A percentile compares a stretch with the other conserved stretches of the same genome.
Evolutionary conservation across 2,113 vertebrate species (phyloP).

Genomic region (Ursus arctos): DNA sequence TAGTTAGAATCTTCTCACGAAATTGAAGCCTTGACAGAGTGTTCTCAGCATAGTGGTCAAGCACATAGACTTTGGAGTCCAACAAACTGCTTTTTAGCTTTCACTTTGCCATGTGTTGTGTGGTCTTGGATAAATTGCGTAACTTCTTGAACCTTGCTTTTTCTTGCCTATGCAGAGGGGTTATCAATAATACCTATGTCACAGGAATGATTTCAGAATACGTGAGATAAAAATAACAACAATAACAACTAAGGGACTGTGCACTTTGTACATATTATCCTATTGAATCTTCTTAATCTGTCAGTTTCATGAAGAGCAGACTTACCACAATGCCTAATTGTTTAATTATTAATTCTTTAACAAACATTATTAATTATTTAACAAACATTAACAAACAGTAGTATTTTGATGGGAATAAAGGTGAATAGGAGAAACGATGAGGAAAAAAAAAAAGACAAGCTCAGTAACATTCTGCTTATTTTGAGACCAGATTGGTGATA

Average conservation of each 20-base stretch:
- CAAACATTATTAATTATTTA: background rate
- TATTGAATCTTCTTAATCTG: background rate
- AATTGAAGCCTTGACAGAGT: background rate
- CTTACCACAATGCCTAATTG: background rate
- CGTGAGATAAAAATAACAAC: background rate
- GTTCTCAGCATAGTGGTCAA: background rate
- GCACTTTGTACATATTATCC: background rate
- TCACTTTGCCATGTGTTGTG: background rate
- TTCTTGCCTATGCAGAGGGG: background rate
- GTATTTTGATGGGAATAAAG: constrained; percentile 1
- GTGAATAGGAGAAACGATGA: background rate
- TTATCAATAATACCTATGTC: background rate
- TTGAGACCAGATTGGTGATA: background rate
- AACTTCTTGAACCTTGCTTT: background rate
- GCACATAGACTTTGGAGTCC: background rate
- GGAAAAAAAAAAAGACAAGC: background rate
- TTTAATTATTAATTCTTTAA: constrained; percentile 17
- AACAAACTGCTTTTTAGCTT: background rate
- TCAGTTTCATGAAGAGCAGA: background rate
- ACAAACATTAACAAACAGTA: background rate
- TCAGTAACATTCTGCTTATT: background rate
- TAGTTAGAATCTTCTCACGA: background rate
- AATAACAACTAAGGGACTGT: background rate
- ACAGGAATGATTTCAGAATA: background rate
- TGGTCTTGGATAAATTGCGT: background rate